Percentiles rank a stretch among this genome's conserved stretches.
Evolutionary conservation across 2,797 vertebrate species (phyloP).

Genomic region (Cercopithecus diana): DNA sequence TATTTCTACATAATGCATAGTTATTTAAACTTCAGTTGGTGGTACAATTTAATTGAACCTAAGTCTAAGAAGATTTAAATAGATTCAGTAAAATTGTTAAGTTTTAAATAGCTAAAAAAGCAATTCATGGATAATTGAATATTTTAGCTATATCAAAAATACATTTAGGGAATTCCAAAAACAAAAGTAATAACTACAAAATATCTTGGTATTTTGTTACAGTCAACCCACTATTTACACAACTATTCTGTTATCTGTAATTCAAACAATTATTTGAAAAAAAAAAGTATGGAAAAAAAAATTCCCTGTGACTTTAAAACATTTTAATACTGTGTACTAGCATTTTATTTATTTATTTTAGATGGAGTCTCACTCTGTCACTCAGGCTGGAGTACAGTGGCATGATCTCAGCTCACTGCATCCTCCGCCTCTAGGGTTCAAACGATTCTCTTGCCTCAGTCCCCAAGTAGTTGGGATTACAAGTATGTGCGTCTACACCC

Average conservation of each 20-base stretch:
- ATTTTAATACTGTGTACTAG: background rate
- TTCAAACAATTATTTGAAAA: background rate
- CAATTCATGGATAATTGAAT: constrained; percentile 26
- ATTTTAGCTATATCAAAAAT: background rate
- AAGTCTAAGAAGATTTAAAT: background rate
- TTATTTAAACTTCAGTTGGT: background rate
- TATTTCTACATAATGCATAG: background rate
- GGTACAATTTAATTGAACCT: background rate
- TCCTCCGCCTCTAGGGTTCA: background rate
- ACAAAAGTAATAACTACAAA: constrained; percentile 45
- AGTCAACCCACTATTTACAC: background rate
- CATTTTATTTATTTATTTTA: background rate
- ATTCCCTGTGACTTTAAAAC: background rate
- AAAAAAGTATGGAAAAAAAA: background rate
- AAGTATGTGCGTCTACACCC: fast-evolving
- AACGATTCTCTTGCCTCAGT: background rate
- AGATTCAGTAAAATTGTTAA: background rate
- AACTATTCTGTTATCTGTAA: background rate
- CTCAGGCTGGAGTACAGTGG: background rate
- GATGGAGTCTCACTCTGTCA: background rate
- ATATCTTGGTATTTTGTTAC: constrained; percentile 7
- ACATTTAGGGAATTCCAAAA: constrained; percentile 5
- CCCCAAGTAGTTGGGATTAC: background rate
- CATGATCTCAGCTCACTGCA: background rate
- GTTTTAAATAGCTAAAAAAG: background rate